phyloP scores from a whole-genome alignment of 2,888 invertebrate species.

The Matsumyia berberina region DNA sequence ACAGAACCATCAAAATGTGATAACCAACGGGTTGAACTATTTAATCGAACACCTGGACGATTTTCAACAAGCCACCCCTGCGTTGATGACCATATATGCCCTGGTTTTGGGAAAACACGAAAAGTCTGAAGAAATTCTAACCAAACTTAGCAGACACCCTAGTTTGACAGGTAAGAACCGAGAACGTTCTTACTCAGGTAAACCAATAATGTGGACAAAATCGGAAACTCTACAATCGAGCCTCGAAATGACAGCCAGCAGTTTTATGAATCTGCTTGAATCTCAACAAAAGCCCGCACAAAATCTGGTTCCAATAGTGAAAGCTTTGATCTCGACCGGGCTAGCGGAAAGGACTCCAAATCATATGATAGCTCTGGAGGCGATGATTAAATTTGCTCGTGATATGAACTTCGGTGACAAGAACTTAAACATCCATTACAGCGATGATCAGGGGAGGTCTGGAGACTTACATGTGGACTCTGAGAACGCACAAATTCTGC shows the following conservation, averaged over 20 bases:
- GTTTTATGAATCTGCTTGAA: conserved; percentile 80
- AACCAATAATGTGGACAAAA: not conserved
- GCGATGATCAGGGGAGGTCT: conserved; percentile 81
- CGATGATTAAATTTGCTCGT: conserved; percentile 86
- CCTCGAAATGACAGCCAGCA: conserved; percentile 80
- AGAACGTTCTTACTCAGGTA: not conserved
- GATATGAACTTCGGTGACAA: conserved; percentile 86
- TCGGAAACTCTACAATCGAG: conserved; percentile 20
- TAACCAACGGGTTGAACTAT: conserved; percentile 86
- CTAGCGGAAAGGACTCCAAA: not conserved
- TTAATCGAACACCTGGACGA: conserved; percentile 12
- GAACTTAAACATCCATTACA: conserved; percentile 40
- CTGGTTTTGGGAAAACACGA: conserved; percentile 41
- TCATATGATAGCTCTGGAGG: conserved; percentile 87
- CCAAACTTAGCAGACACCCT: not conserved
- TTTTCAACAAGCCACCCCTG: not conserved
- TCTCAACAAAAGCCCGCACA: conserved; percentile 79
- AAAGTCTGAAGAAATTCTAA: conserved; percentile 13
- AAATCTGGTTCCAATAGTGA: conserved; percentile 85
- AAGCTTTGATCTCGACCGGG: conserved; percentile 88
- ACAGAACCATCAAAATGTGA: conserved; percentile 85
- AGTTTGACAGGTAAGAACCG: not conserved
- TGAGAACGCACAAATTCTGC: conserved; percentile 91
- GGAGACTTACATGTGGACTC: conserved; percentile 88
- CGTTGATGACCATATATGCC: conserved; percentile 35